phyloP scores from a whole-genome alignment of 2,797 vertebrate genomes.

The Pangasius macronema region DNA sequence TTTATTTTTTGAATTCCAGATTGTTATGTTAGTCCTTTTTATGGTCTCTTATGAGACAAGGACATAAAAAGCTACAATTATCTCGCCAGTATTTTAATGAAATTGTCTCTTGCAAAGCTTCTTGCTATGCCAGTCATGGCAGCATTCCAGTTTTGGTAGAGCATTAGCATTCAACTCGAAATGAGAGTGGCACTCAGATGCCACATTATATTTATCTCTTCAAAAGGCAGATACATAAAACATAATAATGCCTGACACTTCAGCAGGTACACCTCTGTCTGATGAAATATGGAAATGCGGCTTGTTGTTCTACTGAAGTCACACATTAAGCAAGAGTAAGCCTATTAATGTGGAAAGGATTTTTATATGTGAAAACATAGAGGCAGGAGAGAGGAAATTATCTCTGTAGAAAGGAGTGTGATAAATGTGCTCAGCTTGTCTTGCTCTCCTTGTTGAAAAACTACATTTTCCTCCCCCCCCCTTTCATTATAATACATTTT shows the following conservation, averaged over 20 bases:
- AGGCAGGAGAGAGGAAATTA: conserved; percentile 40
- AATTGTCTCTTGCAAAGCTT: conserved; percentile 37
- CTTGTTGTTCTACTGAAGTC: conserved; percentile 55
- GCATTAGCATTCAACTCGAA: conserved; percentile 56
- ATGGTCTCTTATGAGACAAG: conserved; percentile 38
- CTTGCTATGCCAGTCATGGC: conserved; percentile 33
- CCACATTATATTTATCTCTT: conserved; percentile 50
- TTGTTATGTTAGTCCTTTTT: conserved; percentile 30
- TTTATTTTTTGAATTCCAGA: neutral
- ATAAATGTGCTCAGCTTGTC: conserved; percentile 33
- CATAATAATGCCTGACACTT: conserved; percentile 53
- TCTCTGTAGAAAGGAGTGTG: conserved; percentile 27
- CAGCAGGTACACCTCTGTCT: conserved; percentile 50
- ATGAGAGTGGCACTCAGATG: conserved; percentile 45
- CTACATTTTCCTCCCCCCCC: neutral
- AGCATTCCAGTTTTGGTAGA: conserved; percentile 44
- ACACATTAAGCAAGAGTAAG: conserved; percentile 53
- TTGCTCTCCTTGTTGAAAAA: conserved; percentile 16
- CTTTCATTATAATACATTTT: neutral
- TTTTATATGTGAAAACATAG: conserved; percentile 47
- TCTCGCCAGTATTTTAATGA: conserved; percentile 28
- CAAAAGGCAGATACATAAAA: conserved; percentile 56
- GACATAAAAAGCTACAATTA: conserved; percentile 33
- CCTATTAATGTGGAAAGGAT: conserved; percentile 52
- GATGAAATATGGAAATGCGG: conserved; percentile 60